These are phyloP conservation scores for Protonemura montana DNA, from an alignment of 2,888 invertebrate genomes.

Conservation along the genomic window DNA sequence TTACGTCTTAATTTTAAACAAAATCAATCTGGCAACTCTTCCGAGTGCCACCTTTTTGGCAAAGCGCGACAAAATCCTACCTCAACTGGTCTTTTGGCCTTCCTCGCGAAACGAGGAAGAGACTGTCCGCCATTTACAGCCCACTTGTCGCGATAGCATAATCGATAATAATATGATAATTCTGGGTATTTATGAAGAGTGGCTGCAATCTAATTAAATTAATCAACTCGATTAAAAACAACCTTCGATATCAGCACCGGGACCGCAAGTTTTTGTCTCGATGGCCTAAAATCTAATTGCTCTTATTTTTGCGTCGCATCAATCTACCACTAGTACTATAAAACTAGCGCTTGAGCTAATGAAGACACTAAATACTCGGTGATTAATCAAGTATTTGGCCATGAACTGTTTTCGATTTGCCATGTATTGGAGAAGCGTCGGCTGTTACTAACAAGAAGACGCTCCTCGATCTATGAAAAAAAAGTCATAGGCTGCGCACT, in stretches of 20 bases:
- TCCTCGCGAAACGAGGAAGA: conserved; percentile 17
- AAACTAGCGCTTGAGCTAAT: too few species aligned
- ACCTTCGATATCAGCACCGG: conserved; percentile 9
- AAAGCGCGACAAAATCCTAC: too few species aligned
- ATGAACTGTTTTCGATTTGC: background rate
- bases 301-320: background rate
- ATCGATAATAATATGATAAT: conserved; percentile 33
- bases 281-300: background rate
- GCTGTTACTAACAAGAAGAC: background rate
- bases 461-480: background rate
- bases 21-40: too few species aligned
- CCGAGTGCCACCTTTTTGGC: too few species aligned
- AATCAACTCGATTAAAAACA: conserved; percentile 1
- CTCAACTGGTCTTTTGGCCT: too few species aligned
- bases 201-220: conserved; percentile 1
- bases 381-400: background rate
- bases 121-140: conserved; percentile 41
- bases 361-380: background rate
- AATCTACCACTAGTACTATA: background rate
- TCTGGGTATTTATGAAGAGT: conserved; percentile 26
- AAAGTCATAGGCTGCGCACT: background rate
- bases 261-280: background rate
- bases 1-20: background rate
- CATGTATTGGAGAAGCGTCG: background rate
- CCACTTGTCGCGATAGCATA: conserved; percentile 42